These are phyloP conservation scores for Taenioides sp. DNA, from an alignment of 2,797 vertebrate species.

Conservation along the genomic window DNA sequence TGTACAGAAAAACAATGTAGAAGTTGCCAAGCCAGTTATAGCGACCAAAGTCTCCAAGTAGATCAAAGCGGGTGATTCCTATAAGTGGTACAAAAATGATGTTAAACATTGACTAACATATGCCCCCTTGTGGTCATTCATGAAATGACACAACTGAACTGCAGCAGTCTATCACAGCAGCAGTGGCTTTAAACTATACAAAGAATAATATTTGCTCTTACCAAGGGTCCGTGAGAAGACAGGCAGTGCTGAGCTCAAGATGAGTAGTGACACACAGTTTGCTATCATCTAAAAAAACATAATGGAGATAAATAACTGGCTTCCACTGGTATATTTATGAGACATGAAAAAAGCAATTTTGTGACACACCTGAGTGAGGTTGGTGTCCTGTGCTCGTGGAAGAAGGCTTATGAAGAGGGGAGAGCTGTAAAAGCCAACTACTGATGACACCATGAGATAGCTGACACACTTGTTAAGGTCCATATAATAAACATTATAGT, in stretches of 20 bases:
- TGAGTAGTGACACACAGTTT: constrained; percentile 93
- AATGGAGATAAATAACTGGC: background rate
- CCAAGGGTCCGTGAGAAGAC: constrained; percentile 96
- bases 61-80: constrained; percentile 97
- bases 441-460: constrained; percentile 94
- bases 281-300: constrained; percentile 86
- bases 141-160: background rate
- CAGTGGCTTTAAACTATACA: background rate
- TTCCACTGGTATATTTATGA: background rate
- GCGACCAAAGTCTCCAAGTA: constrained; percentile 93
- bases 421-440: constrained; percentile 96
- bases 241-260: constrained; percentile 94
- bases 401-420: constrained; percentile 87
- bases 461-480: constrained; percentile 70
- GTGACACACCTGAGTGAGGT: constrained; percentile 88
- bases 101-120: constrained; percentile 14
- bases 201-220: constrained; percentile 66
- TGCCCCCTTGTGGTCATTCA: constrained; percentile 64
- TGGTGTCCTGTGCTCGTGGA: constrained; percentile 87
- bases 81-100: background rate
- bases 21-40: constrained; percentile 97
- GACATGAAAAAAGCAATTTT: background rate
- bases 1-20: constrained; percentile 94
- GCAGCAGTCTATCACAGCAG: background rate
- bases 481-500: constrained; percentile 3